Evolutionary conservation across 1,140 invertebrate species (phyloP).

Genomic region (Eulimnadia texana): DNA sequence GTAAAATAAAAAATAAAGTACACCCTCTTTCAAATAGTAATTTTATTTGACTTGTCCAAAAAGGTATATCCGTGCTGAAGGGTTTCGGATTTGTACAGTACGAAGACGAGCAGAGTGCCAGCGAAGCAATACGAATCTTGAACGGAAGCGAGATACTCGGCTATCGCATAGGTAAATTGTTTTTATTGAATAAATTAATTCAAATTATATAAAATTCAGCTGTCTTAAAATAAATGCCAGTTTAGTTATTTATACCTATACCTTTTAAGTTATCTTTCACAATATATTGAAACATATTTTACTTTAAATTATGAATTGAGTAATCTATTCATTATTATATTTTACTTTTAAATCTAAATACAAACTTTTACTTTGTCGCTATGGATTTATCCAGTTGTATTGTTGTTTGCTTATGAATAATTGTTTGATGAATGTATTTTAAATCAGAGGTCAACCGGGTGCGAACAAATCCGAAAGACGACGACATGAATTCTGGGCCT

Average conservation of each 20-base stretch:
- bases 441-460: background rate
- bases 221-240: background rate
- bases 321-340: background rate
- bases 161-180: conserved; percentile 38
- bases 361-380: too few relatives aligned
- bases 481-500: background rate
- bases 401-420: too few relatives aligned
- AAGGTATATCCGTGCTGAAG: conserved; percentile 53
- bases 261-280: background rate
- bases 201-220: background rate
- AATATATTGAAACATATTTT: background rate
- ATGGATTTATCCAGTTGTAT: too few relatives aligned
- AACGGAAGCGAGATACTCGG: conserved; percentile 53
- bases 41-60: conserved; percentile 24
- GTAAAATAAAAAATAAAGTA: too few relatives aligned
- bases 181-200: background rate
- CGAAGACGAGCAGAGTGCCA: conserved; percentile 52
- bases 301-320: background rate
- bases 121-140: conserved; percentile 50
- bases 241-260: background rate
- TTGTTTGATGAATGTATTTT: too few relatives aligned
- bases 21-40: too few relatives aligned
- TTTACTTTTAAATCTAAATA: too few relatives aligned
- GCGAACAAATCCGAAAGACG: background rate
- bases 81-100: conserved; percentile 78